Conservation (phyloP, 1,140 invertebrate species). For the Sarcophaga peregrina region DNA sequence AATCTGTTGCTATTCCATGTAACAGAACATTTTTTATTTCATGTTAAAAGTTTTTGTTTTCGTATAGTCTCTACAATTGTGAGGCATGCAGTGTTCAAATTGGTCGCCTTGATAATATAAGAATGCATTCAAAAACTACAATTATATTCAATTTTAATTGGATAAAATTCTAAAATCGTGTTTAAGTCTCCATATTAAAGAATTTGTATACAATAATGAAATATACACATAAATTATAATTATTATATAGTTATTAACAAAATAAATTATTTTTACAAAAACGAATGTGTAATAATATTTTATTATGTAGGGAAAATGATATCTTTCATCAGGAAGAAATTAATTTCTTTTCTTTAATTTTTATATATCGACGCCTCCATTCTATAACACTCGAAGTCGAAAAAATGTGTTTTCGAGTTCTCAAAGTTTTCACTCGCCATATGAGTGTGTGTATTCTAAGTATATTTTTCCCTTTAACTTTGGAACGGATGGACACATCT, state of each 20-base stretch:
- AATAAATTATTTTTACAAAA: conserved; percentile 12
- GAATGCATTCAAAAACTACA: not conserved
- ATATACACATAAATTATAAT: not conserved
- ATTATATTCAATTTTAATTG: not conserved
- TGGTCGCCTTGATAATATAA: conserved; percentile 1
- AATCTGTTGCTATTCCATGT: no score
- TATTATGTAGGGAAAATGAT: no score
- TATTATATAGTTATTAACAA: not conserved
- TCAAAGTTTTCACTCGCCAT: no score
- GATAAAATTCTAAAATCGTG: not conserved
- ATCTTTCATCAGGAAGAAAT: no score
- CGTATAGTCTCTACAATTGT: not conserved
- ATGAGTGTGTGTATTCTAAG: no score
- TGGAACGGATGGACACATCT: no score
- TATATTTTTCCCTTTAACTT: no score
- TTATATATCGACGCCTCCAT: no score
- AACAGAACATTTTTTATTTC: not conserved
- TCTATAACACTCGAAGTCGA: no score
- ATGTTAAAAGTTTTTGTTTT: not conserved
- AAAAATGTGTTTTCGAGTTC: no score
- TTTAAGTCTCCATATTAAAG: not conserved
- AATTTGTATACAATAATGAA: not conserved
- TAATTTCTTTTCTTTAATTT: no score
- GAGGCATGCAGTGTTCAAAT: not conserved
- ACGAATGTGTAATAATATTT: not conserved